phyloP scores from a whole-genome alignment of 2,888 invertebrate species.

The Xanthia icteritia region DNA sequence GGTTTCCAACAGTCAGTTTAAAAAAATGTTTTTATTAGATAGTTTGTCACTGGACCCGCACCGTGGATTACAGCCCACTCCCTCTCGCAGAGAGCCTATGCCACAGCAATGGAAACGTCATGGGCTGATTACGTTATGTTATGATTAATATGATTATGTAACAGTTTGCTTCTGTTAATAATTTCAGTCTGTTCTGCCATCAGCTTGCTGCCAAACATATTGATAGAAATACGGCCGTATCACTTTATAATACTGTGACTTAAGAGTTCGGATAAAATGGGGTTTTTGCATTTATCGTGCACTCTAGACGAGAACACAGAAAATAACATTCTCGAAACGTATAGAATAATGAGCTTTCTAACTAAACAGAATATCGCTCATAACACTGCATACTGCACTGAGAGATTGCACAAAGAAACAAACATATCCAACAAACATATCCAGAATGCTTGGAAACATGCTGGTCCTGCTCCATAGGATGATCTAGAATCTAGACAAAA shows the following conservation, averaged over 20 bases:
- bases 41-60: not conserved
- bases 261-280: not conserved
- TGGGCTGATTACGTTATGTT: not conserved
- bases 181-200: not conserved
- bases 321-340: not conserved
- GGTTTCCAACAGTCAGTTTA: not conserved
- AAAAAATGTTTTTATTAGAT: not conserved
- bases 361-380: slow-evolving; percentile 20
- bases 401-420: too few relatives aligned
- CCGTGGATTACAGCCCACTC: not conserved
- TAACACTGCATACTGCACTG: too few relatives aligned
- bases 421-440: too few relatives aligned
- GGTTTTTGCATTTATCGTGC: not conserved
- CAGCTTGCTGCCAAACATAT: not conserved
- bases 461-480: too few relatives aligned
- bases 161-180: not conserved
- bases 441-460: too few relatives aligned
- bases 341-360: not conserved
- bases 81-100: not conserved
- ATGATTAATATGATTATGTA: not conserved
- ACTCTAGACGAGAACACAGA: not conserved
- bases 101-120: not conserved
- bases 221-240: not conserved
- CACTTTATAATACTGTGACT: not conserved
- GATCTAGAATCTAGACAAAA: too few relatives aligned